A percentile compares a stretch with the other conserved stretches of the same genome.
These are phyloP conservation scores for Egretta garzetta DNA, from an alignment of 2,113 vertebrate genomes.

Conservation along the genomic window DNA sequence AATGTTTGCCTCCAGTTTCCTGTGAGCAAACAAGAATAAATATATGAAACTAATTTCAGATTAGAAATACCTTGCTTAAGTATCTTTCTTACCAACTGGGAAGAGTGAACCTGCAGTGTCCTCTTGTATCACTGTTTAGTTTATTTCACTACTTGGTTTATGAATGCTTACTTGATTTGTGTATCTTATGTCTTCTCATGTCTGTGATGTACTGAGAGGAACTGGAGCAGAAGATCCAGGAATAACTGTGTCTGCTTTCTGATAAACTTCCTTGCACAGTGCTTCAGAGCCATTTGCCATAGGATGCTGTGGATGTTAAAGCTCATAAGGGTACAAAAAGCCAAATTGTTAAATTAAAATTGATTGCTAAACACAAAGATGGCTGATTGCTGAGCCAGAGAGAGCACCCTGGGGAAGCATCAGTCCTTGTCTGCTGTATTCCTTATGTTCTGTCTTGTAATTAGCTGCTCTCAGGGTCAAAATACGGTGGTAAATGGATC, in stretches of 20 bases:
- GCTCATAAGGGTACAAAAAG: neutral
- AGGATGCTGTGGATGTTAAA: neutral
- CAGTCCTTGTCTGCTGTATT: neutral
- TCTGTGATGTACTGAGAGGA: neutral
- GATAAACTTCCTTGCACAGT: neutral
- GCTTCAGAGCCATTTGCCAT: neutral
- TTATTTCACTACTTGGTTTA: neutral
- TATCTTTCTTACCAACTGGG: neutral
- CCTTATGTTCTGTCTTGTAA: neutral
- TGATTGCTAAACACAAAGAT: neutral
- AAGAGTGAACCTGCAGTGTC: neutral
- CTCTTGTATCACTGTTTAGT: neutral
- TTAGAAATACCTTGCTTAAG: neutral
- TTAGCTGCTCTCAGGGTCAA: neutral
- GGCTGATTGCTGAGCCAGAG: neutral
- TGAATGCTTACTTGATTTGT: neutral
- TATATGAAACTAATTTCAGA: neutral
- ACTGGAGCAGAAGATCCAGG: neutral
- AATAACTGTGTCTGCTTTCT: neutral
- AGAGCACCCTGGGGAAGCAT: neutral
- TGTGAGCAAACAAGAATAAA: neutral
- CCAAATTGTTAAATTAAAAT: neutral
- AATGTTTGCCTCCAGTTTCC: neutral
- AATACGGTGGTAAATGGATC: neutral
- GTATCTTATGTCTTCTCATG: neutral